These are phyloP conservation scores for Coptotermes formosanus DNA, from an alignment of 1,140 invertebrate genomes.

Conservation along the genomic window DNA sequence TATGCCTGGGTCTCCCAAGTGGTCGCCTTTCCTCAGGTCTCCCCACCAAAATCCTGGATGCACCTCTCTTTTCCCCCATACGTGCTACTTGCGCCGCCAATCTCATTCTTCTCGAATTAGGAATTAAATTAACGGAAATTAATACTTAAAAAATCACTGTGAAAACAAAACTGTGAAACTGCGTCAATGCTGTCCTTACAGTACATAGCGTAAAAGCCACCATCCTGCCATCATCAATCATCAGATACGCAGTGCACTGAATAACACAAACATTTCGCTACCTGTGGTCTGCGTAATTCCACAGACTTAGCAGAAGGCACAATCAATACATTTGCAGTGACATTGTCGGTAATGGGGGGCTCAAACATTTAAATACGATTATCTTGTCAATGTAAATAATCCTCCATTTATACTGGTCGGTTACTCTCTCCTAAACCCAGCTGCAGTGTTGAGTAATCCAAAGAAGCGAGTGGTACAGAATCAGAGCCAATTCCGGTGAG, in stretches of 20 bases:
- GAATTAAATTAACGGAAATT: too few relatives aligned
- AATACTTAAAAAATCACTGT: too few relatives aligned
- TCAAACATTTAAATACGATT: slow-evolving; percentile 5
- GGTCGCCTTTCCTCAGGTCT: too few relatives aligned
- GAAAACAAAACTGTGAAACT: too few relatives aligned
- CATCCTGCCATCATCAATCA: not conserved
- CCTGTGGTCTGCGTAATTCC: slow-evolving; percentile 8
- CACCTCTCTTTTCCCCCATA: too few relatives aligned
- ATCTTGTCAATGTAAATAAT: slow-evolving; percentile 14
- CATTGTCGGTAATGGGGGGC: not conserved
- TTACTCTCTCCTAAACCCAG: not conserved
- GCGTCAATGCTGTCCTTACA: not conserved
- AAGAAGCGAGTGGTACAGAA: too few relatives aligned
- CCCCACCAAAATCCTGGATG: too few relatives aligned
- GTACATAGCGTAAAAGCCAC: not conserved
- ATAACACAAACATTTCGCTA: not conserved
- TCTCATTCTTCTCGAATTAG: too few relatives aligned
- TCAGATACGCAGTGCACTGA: not conserved
- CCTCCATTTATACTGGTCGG: not conserved
- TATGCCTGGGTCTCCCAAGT: too few relatives aligned
- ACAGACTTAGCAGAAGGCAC: not conserved
- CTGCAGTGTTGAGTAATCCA: not conserved
- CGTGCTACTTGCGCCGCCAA: too few relatives aligned
- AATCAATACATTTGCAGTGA: not conserved
- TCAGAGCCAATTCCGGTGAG: too few relatives aligned